Evolutionary conservation across 2,113 vertebrate species (phyloP).

Genomic region (Brachypteracias leptosomus): DNA sequence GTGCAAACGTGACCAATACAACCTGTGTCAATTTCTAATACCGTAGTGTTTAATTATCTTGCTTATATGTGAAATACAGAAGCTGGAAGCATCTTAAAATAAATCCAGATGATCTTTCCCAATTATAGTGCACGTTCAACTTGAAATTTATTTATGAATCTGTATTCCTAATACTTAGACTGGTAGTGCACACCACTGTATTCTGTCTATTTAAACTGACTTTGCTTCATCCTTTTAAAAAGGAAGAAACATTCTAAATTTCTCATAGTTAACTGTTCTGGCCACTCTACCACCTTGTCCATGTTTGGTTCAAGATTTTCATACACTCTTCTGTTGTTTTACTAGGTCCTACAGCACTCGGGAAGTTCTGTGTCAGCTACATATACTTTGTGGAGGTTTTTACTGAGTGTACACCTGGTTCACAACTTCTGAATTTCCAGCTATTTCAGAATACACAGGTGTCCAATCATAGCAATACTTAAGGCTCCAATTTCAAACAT

Average conservation of each 20-base stretch:
- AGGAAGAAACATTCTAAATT: background rate
- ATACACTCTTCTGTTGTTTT: background rate
- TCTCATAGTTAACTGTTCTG: background rate
- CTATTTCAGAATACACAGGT: constrained; percentile 26
- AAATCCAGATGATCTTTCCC: background rate
- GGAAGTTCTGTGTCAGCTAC: constrained; percentile 42
- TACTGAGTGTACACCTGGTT: background rate
- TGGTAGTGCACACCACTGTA: background rate
- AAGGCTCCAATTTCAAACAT: constrained; percentile 68
- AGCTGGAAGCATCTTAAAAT: background rate
- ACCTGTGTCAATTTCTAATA: background rate
- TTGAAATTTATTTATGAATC: background rate
- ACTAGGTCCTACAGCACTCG: constrained; percentile 22
- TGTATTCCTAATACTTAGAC: background rate
- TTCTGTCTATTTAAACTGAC: background rate
- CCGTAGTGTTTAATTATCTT: background rate
- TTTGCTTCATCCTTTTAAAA: background rate
- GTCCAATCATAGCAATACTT: background rate
- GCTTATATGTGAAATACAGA: background rate
- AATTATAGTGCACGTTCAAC: background rate
- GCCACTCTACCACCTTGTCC: background rate
- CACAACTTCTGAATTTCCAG: background rate
- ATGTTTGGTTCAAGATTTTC: background rate
- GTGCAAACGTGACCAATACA: background rate
- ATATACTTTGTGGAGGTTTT: background rate